Conservation (phyloP, 2,797 vertebrate genomes). For the Parambassis ranga region DNA sequence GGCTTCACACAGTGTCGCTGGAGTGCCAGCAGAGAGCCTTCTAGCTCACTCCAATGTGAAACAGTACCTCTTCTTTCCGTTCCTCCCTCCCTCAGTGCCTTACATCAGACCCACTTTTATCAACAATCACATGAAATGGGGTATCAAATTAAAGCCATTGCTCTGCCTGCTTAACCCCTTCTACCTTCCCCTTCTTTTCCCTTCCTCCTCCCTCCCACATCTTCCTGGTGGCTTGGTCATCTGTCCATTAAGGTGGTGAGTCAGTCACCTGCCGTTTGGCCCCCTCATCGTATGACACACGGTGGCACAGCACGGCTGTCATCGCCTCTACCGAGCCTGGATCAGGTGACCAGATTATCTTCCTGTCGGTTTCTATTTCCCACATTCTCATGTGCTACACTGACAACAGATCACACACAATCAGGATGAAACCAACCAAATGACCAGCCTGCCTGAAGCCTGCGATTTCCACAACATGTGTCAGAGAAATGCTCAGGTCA, state of each 20-base stretch:
- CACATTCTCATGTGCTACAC: slow-evolving; percentile 55
- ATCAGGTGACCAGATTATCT: slow-evolving; percentile 75
- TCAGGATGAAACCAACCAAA: slow-evolving; percentile 41
- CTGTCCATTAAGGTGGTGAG: slow-evolving; percentile 62
- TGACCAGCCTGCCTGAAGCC: slow-evolving; percentile 4
- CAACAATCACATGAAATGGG: slow-evolving; percentile 32
- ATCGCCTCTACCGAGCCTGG: slow-evolving; percentile 50
- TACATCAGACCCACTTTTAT: slow-evolving; percentile 41
- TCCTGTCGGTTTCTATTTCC: slow-evolving; percentile 61
- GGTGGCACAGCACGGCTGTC: slow-evolving; percentile 73
- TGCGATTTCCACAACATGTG: slow-evolving; percentile 28
- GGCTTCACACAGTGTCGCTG: slow-evolving; percentile 68
- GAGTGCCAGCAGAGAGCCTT: slow-evolving; percentile 56
- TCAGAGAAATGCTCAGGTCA: slow-evolving; percentile 47
- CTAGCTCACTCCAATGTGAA: slow-evolving; percentile 20
- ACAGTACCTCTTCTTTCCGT: slow-evolving; percentile 22
- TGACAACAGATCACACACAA: slow-evolving; percentile 59
- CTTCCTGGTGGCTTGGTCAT: slow-evolving; percentile 45
- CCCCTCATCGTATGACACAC: slow-evolving; percentile 75
- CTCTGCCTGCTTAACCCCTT: slow-evolving; percentile 23
- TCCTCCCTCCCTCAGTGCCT: slow-evolving; percentile 3
- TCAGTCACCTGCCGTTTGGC: slow-evolving; percentile 70
- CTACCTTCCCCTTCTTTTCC: slow-evolving; percentile 6
- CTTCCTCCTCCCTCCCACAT: slow-evolving; percentile 2
- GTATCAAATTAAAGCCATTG: slow-evolving; percentile 41